These are phyloP conservation scores for Paedocypris sp. DNA, from an alignment of 2,113 vertebrate genomes.

Conservation along the genomic window DNA sequence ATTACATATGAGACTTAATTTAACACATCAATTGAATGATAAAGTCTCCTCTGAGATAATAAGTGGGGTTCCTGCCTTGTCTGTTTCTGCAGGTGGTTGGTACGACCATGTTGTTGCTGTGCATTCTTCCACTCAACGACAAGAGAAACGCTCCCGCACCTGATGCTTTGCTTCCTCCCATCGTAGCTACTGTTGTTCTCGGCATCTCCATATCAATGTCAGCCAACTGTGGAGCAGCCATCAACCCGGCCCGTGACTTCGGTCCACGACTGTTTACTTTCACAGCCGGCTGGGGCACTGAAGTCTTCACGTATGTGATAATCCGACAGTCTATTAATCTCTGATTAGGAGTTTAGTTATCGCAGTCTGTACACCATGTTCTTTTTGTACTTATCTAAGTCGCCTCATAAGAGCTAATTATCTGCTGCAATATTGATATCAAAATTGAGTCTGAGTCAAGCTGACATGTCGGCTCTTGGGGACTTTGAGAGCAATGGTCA, in stretches of 20 bases:
- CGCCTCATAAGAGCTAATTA: not conserved
- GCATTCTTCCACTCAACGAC: slow-evolving; percentile 61
- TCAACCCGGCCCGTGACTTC: slow-evolving; percentile 73
- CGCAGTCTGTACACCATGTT: not conserved
- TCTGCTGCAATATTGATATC: too few species aligned
- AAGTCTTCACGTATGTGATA: slow-evolving; percentile 63
- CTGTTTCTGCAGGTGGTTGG: slow-evolving; percentile 60
- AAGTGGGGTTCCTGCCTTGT: too few species aligned
- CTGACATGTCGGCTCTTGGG: too few species aligned
- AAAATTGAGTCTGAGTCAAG: too few species aligned
- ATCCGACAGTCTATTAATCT: not conserved
- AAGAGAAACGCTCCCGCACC: slow-evolving; percentile 51
- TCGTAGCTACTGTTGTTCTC: slow-evolving; percentile 55
- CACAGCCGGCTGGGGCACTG: slow-evolving; percentile 66
- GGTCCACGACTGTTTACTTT: slow-evolving; percentile 72
- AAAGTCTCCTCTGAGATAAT: too few species aligned
- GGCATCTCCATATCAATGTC: slow-evolving; percentile 61
- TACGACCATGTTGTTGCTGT: slow-evolving; percentile 55
- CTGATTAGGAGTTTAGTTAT: not conserved
- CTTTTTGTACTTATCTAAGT: not conserved
- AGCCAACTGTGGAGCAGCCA: slow-evolving; percentile 63
- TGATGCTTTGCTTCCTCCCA: slow-evolving; percentile 53
- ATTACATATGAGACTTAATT: too few species aligned
- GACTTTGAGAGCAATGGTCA: too few species aligned
- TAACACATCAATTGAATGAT: too few species aligned